Evolutionary conservation across 1,140 invertebrate species (phyloP).

Genomic region (Aphis craccivora): DNA sequence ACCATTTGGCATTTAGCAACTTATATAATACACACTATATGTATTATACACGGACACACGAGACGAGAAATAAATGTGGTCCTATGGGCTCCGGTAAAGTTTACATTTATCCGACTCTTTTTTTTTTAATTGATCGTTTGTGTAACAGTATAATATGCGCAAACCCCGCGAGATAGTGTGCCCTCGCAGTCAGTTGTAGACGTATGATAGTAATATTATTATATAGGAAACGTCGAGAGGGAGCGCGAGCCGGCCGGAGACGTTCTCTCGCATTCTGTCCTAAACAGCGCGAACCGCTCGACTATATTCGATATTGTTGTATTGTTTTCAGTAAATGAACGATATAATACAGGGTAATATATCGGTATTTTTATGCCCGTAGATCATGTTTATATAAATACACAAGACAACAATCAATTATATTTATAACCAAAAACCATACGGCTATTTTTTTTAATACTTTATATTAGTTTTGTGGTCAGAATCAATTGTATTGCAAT

Average conservation of each 20-base stretch:
- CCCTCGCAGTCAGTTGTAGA: not conserved
- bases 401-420: not conserved
- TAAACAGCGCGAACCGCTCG: not conserved
- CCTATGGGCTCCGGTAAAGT: not conserved
- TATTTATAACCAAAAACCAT: not conserved
- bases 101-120: not conserved
- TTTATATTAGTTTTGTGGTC: not conserved
- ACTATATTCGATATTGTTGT: not conserved
- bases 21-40: not conserved
- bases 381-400: not conserved
- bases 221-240: slow-evolving; percentile 27
- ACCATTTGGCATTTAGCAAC: slow-evolving; percentile 3
- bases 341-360: not conserved
- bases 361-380: not conserved
- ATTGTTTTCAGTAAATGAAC: not conserved
- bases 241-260: not conserved
- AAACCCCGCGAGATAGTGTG: slow-evolving; percentile 46
- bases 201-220: not conserved
- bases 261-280: not conserved
- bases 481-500: not conserved
- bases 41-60: not conserved
- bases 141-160: slow-evolving; percentile 39
- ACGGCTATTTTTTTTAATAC: not conserved
- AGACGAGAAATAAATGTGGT: not conserved
- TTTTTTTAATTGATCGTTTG: slow-evolving; percentile 51